Evolutionary conservation across 2,113 vertebrate species (phyloP).

Genomic region (Gopherus evgoodei): DNA sequence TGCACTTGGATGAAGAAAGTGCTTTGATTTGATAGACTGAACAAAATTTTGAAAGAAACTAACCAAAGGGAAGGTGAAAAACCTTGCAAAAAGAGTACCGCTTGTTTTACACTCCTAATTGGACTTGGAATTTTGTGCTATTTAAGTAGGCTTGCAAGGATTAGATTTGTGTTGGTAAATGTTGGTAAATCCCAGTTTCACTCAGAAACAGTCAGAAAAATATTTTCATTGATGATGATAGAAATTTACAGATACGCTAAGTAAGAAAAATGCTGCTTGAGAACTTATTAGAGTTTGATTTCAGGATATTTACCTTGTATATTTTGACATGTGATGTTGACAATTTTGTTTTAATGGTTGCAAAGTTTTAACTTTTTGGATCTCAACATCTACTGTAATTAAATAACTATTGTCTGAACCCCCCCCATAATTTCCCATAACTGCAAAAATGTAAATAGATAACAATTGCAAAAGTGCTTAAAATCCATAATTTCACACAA

Average conservation of each 20-base stretch:
- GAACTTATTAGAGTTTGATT: not conserved
- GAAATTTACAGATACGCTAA: not conserved
- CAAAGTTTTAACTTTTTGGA: not conserved
- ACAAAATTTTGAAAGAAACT: not conserved
- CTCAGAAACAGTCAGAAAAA: not conserved
- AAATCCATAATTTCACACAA: not conserved
- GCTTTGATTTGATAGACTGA: constrained; percentile 52
- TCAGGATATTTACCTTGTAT: not conserved
- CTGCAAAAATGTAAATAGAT: too few relatives aligned
- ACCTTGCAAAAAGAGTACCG: constrained; percentile 48
- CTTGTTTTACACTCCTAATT: constrained; percentile 59
- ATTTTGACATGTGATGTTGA: not conserved
- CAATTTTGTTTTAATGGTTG: not conserved
- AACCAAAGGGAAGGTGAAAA: constrained; percentile 59
- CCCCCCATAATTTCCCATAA: not conserved
- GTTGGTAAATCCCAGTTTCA: too few relatives aligned
- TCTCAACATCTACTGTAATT: not conserved
- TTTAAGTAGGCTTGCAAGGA: too few relatives aligned
- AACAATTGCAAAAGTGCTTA: too few relatives aligned
- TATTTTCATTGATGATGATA: not conserved
- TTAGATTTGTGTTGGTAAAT: not conserved
- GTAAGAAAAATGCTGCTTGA: not conserved
- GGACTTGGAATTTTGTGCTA: constrained; percentile 60
- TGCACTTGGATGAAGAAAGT: constrained; percentile 34
- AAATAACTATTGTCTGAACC: not conserved